Base-by-base conservation (phyloP, 1,140 invertebrate genomes). In the Papilio glaucus region DNA sequence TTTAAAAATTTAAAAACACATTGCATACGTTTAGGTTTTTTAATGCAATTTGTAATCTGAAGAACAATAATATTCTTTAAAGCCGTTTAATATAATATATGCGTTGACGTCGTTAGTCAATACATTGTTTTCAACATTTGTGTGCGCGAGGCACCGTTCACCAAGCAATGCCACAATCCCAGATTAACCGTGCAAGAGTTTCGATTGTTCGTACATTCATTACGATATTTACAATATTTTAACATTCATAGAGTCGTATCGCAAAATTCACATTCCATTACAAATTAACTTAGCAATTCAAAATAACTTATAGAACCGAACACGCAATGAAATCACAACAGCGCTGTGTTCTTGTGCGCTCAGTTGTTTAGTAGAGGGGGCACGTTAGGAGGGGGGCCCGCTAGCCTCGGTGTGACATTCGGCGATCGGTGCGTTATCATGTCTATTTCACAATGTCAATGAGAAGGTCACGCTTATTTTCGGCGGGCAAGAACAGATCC, bases 381-480 rank as follows among this genome's bases (percentile, higher is more conserved):
- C 57, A 39, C 67, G 69, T 49, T 60, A 79, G 78, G 83, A 85
- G 84, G 86, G n/a, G 89, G 86, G 83, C 83, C 83, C 84, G 82
- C 82, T 89, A 90, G 87, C 88, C 89, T 91, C 87, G 91, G 71
- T 80, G 77, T 91, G 89, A 91, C 90, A 90, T 91, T 91, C 89
- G 88, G 84, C 82, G 86, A 86, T 90, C 89, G 85, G 83, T 79
- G 83, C 81, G 89, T 91, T 93, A 93, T 91, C 91, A 93, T 84
- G 80, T 89, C 88, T 92, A 92, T 93, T 93, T 93, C 89, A 93
- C 91, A 93, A 93, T 93, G 91, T 93, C 91, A 93, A 91, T 91
- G 89, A 91, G 89, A 93, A 93, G 91, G 91, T 90, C 91, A 88
- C 84, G 78, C 81, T 82, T 89, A 89, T 90, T 89, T 90, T 89